Evolutionary conservation across 92 coral and sea anemone genomes (phyloP), one percentile per base, ranked within the genome.

Genomic region (Palythoa caribaeorum): DNA sequence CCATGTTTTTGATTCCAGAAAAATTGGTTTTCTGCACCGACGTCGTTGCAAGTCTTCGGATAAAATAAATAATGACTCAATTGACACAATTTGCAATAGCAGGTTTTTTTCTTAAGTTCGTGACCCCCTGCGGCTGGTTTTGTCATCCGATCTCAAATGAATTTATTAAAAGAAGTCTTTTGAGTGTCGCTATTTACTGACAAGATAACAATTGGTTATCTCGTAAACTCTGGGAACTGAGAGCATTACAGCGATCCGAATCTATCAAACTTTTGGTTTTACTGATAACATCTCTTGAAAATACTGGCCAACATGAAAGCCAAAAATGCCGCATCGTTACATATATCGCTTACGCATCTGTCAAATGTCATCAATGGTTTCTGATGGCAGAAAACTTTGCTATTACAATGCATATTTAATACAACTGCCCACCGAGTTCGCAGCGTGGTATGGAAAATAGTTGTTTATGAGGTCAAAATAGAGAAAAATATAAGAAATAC

Each of bases 61-160:
- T 39, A 10, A 71, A 38, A 47, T 11, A 10, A 35, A 36, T n/a
- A 48, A 6, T 5, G 19, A n/a, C 10, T 15, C 47, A 71, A 38
- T 47, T 35, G 78, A 73, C n/a, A 38, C 47, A 73, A 40, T 15
- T 38, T 38, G 55, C 79, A 40, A 76, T 6, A 76, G 10, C 5
- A 48, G n/a, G 9, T 76, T 76, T 53, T 76, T 75, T 28, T 28
- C 28, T 28, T 28, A 28, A 53, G 7, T 54, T 50, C 15, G 6
- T 40, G 35, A 73, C 78, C 52, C 78, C 78, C 55, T 19, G 78
- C 28, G 78, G 78, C 20, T 73, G 11, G 11, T 2, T 47, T 47
- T 76, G 62, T 48, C 79, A 76, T 48, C 38, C 40, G 21, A 76
- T 47, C 54, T 60, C 79, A 50, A 47, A 19, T 76, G 60, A 71